phyloP scores from a whole-genome alignment of 2,888 invertebrate genomes.

The Sphaeridia pumilis region DNA sequence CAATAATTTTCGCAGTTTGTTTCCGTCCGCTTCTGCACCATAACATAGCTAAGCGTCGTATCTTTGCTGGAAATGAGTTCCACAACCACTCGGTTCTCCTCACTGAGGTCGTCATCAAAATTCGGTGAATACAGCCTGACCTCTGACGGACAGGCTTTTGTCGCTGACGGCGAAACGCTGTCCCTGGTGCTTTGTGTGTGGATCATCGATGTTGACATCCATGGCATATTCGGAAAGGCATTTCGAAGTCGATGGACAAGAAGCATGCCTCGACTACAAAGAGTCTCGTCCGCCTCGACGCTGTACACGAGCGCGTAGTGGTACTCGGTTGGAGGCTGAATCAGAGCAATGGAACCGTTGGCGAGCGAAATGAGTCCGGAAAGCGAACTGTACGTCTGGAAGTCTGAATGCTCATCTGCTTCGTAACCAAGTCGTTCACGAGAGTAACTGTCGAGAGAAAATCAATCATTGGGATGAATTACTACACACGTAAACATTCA shows the following conservation, averaged over 20 bases:
- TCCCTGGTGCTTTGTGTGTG: neutral
- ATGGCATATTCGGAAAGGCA: neutral
- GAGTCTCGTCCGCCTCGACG: neutral
- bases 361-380: conserved; percentile 9
- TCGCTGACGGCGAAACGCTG: neutral
- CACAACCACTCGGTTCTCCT: conserved; percentile 7
- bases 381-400: conserved; percentile 8
- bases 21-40: conserved; percentile 15
- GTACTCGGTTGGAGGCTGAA: conserved; percentile 9
- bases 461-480: conserved; percentile 4
- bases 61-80: conserved; percentile 1
- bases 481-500: too few species aligned
- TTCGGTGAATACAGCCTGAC: conserved; percentile 12
- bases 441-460: conserved; percentile 2
- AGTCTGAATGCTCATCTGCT: conserved; percentile 6
- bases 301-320: conserved; percentile 14
- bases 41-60: conserved; percentile 7
- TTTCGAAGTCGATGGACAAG: conserved; percentile 5
- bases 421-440: conserved; percentile 5
- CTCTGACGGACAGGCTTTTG: conserved; percentile 10
- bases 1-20: conserved; percentile 17
- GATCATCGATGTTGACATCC: neutral
- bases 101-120: neutral
- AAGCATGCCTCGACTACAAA: conserved; percentile 3
- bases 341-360: conserved; percentile 9